A percentile compares a stretch with the other conserved stretches of the same genome.
phyloP scores from a whole-genome alignment of 92 coral and sea anemone species.

The Pocillopora meandrina region DNA sequence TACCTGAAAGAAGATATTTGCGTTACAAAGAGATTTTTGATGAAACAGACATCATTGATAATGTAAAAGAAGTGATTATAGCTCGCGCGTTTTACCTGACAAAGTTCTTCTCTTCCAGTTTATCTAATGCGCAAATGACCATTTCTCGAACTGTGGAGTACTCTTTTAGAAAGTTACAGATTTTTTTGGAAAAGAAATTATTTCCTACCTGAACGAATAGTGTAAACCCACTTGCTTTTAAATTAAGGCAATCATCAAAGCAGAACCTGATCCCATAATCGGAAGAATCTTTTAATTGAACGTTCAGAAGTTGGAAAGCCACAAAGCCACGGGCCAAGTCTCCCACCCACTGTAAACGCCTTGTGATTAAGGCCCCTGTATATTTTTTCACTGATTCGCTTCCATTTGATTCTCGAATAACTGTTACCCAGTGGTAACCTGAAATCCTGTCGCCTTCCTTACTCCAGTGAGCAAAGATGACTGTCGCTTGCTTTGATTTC shows the following conservation, averaged over 20 bases:
- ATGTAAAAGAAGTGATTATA: too few species aligned
- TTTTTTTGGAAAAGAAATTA: neutral
- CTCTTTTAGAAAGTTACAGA: too few species aligned
- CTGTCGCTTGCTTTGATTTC: neutral
- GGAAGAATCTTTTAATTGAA: constrained; percentile 2
- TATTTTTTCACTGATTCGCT: neutral
- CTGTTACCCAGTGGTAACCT: neutral
- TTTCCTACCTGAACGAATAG: constrained; percentile 1
- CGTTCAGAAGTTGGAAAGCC: constrained; percentile 43
- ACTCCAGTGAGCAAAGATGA: constrained; percentile 38
- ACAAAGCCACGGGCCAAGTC: constrained; percentile 13
- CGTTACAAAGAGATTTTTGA: too few species aligned
- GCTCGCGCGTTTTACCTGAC: too few species aligned
- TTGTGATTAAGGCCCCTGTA: neutral
- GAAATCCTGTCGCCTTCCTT: neutral
- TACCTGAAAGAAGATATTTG: too few species aligned
- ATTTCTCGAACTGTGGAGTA: too few species aligned
- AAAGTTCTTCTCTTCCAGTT: too few species aligned
- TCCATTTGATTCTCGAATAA: constrained; percentile 2
- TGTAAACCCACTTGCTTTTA: neutral
- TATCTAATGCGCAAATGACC: too few species aligned
- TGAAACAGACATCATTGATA: too few species aligned
- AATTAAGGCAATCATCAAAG: neutral
- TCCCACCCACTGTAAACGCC: constrained; percentile 50
- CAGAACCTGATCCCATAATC: constrained; percentile 39